A percentile compares a stretch with the other conserved stretches of the same genome.
Conservation (phyloP, 1,140 invertebrate species). For the Linepithema humile region DNA sequence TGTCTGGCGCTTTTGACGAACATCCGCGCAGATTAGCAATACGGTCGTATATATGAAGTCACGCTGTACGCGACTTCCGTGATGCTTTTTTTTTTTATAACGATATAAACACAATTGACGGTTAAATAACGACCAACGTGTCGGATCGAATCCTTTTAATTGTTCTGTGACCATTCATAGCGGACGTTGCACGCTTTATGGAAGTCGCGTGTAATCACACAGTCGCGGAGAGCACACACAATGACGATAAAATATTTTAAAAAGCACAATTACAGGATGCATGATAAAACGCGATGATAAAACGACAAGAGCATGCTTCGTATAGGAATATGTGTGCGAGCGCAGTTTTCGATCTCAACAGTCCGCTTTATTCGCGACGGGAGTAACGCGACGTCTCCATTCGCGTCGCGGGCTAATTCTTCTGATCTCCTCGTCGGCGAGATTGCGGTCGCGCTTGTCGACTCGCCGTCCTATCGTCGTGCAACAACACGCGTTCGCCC, state of each 20-base stretch:
- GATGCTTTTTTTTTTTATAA: constrained; percentile 9
- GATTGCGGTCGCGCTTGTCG: constrained; percentile 34
- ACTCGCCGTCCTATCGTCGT: not conserved
- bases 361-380: not conserved
- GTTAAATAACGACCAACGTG: constrained; percentile 10
- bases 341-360: not conserved
- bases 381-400: constrained; percentile 11
- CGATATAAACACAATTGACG: not conserved
- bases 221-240: not conserved
- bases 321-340: too few relatives aligned
- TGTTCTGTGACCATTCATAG: not conserved
- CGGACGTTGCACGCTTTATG: not conserved
- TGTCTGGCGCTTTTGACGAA: constrained; percentile 31
- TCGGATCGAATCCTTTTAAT: constrained; percentile 22
- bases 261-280: not conserved
- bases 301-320: not conserved
- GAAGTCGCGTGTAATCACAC: not conserved
- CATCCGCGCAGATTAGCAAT: constrained; percentile 22
- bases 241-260: not conserved
- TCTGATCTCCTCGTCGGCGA: constrained; percentile 22
- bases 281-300: not conserved
- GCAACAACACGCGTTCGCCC: not conserved
- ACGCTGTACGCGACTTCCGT: constrained; percentile 5
- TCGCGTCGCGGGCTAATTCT: constrained; percentile 30
- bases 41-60: not conserved